Conservation (phyloP, 1,140 invertebrate species). For the Steinernema khuongi region DNA sequence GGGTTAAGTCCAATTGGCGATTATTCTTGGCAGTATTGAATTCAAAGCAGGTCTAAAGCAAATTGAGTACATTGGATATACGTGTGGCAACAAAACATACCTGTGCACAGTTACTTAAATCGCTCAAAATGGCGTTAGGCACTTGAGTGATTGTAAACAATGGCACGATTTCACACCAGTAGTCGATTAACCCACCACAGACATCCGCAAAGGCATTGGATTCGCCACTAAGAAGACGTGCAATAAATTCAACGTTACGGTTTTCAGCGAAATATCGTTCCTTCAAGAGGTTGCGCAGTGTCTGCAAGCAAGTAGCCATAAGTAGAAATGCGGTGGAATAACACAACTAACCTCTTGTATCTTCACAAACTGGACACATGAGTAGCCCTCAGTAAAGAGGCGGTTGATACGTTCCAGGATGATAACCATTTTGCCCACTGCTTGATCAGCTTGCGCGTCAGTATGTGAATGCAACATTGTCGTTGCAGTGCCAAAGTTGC, state of each 20-base stretch:
- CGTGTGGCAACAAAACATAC: too few species aligned
- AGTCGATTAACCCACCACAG: background rate
- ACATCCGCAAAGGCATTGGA: background rate
- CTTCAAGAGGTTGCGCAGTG: background rate
- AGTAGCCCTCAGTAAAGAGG: background rate
- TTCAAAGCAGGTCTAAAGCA: background rate
- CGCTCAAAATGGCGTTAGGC: background rate
- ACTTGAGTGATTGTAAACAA: background rate
- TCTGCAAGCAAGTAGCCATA: background rate
- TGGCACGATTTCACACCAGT: background rate
- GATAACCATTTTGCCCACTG: background rate
- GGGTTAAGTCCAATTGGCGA: background rate
- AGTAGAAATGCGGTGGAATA: background rate
- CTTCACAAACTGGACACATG: background rate
- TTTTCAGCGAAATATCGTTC: background rate
- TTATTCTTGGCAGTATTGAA: background rate
- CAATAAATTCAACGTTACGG: background rate
- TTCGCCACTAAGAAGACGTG: background rate
- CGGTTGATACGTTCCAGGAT: background rate
- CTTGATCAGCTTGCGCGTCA: background rate
- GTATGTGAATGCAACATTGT: background rate
- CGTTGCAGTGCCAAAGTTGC: background rate
- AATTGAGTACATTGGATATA: background rate
- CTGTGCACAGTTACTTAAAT: background rate
- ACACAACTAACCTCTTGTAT: background rate